Evolutionary conservation across 2,797 vertebrate genomes (phyloP).

Genomic region (Enteromius afrohamiltoni): DNA sequence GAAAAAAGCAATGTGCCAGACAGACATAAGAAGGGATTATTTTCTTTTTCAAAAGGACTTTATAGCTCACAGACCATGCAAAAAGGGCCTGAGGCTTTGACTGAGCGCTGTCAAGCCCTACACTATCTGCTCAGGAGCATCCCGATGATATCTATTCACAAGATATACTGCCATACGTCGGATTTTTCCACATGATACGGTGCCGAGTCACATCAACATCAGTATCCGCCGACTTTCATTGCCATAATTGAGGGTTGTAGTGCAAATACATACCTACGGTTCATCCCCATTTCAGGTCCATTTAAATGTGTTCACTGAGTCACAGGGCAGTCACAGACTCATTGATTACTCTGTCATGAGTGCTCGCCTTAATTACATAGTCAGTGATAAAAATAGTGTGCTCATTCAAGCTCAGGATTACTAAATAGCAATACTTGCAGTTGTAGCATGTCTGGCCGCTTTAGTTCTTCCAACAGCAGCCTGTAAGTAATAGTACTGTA

Average conservation of each 20-base stretch:
- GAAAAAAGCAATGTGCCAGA: neutral
- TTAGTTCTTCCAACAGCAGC: neutral
- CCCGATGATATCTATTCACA: conserved; percentile 23
- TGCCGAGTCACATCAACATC: conserved; percentile 19
- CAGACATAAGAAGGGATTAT: conserved; percentile 9
- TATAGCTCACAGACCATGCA: conserved; percentile 24
- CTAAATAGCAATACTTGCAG: conserved; percentile 18
- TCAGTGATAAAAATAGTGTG: conserved; percentile 28
- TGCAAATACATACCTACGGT: conserved; percentile 8
- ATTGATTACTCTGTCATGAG: conserved; percentile 40
- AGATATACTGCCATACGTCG: neutral
- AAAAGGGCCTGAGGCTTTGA: neutral
- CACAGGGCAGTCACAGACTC: conserved; percentile 22
- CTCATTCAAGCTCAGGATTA: conserved; percentile 15
- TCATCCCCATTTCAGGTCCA: conserved; percentile 13
- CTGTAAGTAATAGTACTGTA: conserved; percentile 7
- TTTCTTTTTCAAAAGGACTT: conserved; percentile 25
- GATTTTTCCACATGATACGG: neutral
- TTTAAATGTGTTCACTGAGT: conserved; percentile 33
- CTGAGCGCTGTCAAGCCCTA: conserved; percentile 16
- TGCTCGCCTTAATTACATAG: conserved; percentile 33
- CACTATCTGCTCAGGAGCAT: conserved; percentile 13
- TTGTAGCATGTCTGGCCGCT: neutral
- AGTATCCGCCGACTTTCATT: conserved; percentile 5
- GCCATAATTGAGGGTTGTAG: conserved; percentile 19